Evolutionary conservation across 2,113 vertebrate species (phyloP).

Genomic region (Toxotes chatareus): DNA sequence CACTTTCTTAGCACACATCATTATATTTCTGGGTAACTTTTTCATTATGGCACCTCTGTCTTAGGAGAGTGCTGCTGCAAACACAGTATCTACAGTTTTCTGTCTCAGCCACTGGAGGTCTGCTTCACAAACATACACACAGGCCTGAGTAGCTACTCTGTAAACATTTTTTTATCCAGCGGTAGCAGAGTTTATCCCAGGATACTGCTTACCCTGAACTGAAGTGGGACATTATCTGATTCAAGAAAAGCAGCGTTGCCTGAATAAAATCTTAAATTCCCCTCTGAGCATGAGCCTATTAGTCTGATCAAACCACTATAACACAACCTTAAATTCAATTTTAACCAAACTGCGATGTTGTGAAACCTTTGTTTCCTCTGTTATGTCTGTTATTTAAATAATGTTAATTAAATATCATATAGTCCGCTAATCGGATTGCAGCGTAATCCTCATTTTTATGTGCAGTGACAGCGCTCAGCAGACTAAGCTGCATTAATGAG

Average conservation of each 20-base stretch:
- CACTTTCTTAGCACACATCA: neutral
- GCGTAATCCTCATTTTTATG: slow-evolving; percentile 61
- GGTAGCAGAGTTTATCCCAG: slow-evolving; percentile 51
- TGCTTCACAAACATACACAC: slow-evolving; percentile 38
- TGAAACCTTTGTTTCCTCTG: neutral
- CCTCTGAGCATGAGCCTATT: neutral
- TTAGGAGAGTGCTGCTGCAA: slow-evolving; percentile 7
- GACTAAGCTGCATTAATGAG: slow-evolving; percentile 87
- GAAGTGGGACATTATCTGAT: slow-evolving; percentile 34
- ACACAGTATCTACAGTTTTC: slow-evolving; percentile 33
- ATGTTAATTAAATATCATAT: slow-evolving; percentile 64
- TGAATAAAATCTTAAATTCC: slow-evolving; percentile 18
- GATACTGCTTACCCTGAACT: slow-evolving; percentile 34
- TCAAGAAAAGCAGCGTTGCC: slow-evolving; percentile 23
- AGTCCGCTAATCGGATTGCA: slow-evolving; percentile 73
- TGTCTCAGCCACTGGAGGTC: slow-evolving; percentile 37
- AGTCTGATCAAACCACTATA: neutral
- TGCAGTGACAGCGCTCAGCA: slow-evolving; percentile 83
- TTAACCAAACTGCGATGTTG: neutral
- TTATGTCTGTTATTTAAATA: slow-evolving; percentile 43
- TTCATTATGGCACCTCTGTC: slow-evolving; percentile 36
- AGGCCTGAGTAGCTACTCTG: slow-evolving; percentile 49
- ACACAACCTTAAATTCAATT: neutral
- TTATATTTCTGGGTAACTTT: slow-evolving; percentile 39
- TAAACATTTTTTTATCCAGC: slow-evolving; percentile 52